These are phyloP conservation scores for Camponotus pennsylvanicus DNA, from an alignment of 1,140 invertebrate species.

Conservation along the genomic window DNA sequence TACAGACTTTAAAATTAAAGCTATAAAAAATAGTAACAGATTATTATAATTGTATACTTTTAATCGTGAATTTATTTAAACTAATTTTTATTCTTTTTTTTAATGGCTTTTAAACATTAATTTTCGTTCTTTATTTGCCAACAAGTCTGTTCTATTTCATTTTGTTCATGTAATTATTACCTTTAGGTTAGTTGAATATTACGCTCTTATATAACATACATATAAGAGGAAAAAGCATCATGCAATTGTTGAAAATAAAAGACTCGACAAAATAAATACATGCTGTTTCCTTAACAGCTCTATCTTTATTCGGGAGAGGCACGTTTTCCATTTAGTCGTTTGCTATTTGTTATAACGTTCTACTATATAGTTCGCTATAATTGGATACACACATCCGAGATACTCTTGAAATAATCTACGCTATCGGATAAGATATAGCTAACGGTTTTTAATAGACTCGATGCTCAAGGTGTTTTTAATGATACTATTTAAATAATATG, in stretches of 20 bases:
- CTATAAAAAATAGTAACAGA: background rate
- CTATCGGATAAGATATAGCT: conserved; percentile 41
- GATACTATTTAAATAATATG: conserved; percentile 53
- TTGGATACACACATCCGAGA: conserved; percentile 64
- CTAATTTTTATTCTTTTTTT: conserved; percentile 37
- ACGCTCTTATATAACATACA: background rate
- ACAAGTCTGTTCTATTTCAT: conserved; percentile 12
- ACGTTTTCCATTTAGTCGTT: conserved; percentile 62
- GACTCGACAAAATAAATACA: conserved; percentile 39
- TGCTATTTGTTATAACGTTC: conserved; percentile 62
- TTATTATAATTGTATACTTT: conserved; percentile 13
- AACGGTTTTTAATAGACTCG: conserved; percentile 56
- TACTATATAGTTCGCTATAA: conserved; percentile 54
- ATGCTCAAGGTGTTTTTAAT: conserved; percentile 47
- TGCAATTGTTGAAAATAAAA: conserved; percentile 28
- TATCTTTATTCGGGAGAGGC: conserved; percentile 45
- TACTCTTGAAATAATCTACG: conserved; percentile 52
- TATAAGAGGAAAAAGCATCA: background rate
- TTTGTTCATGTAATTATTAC: conserved; percentile 32
- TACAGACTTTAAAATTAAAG: background rate
- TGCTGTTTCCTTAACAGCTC: conserved; percentile 31
- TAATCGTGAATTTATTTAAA: conserved; percentile 32
- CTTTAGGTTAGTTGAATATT: conserved; percentile 12
- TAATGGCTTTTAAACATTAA: conserved; percentile 43
- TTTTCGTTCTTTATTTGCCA: conserved; percentile 46